phyloP scores from a whole-genome alignment of 2,113 vertebrate genomes.

The Lophura nycthemera region DNA sequence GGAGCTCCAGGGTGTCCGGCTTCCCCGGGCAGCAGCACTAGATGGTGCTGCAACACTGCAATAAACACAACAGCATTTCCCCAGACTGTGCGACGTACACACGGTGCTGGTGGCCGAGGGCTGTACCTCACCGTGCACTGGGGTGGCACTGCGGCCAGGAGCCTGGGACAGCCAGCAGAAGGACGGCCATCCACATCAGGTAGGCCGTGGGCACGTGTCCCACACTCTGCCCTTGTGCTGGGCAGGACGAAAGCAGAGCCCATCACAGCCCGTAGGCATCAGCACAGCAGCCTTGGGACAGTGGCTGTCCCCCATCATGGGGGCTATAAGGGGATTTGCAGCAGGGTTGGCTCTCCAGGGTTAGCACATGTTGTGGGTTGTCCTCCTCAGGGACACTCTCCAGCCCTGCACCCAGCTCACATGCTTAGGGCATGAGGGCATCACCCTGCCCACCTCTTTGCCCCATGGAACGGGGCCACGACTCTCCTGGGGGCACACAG shows the following conservation, averaged over 20 bases:
- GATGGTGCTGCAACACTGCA: slow-evolving; percentile 61
- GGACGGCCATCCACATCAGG: neutral
- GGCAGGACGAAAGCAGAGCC: fast-evolving
- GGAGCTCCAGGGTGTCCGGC: neutral
- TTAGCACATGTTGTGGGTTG: neutral
- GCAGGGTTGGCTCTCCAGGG: neutral
- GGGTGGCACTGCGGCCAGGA: neutral
- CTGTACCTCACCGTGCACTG: neutral
- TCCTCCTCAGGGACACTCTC: fast-evolving
- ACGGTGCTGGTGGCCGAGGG: fast-evolving
- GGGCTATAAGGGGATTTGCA: neutral
- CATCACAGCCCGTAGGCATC: neutral
- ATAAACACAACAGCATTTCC: neutral
- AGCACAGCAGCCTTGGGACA: neutral
- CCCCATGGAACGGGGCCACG: too few relatives aligned
- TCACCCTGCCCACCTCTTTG: neutral
- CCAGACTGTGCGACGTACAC: fast-evolving
- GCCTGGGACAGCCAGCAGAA: neutral
- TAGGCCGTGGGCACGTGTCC: fast-evolving
- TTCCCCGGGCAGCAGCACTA: slow-evolving; percentile 5
- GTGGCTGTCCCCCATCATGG: neutral
- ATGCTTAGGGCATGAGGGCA: neutral
- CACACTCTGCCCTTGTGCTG: fast-evolving
- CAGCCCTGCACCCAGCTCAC: neutral
- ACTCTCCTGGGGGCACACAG: neutral